Percentiles rank a stretch among this genome's conserved stretches.
Conservation (phyloP, 2,888 invertebrate species). For the Dynastes tityus region DNA sequence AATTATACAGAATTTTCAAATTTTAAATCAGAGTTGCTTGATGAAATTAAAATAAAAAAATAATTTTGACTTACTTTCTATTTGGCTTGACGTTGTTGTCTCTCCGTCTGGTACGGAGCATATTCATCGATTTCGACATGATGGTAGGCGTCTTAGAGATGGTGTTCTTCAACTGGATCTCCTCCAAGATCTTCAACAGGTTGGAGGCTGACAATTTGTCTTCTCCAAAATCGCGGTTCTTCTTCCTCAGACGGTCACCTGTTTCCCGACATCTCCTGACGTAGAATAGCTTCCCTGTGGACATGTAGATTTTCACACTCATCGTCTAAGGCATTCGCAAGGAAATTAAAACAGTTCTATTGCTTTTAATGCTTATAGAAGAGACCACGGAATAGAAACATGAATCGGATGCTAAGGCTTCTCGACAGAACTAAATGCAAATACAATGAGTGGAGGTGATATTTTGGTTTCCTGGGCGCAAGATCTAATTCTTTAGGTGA, state of each 20-base stretch:
- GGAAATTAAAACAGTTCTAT: neutral
- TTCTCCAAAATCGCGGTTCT: neutral
- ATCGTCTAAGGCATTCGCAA: neutral
- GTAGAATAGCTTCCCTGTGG: conserved; percentile 32
- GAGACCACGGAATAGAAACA: neutral
- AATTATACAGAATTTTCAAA: no score
- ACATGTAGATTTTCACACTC: conserved; percentile 25
- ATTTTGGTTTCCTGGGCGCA: conserved; percentile 2
- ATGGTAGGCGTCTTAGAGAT: conserved; percentile 56
- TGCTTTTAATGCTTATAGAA: neutral
- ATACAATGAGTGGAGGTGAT: neutral
- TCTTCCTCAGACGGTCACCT: neutral
- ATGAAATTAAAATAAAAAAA: neutral
- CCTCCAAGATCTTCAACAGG: conserved; percentile 25
- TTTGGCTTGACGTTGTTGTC: conserved; percentile 93
- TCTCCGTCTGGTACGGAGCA: conserved; percentile 89
- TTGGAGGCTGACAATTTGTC: conserved; percentile 1
- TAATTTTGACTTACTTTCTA: conserved; percentile 77
- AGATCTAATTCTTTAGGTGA: neutral
- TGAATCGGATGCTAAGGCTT: neutral
- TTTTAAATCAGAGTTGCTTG: no score
- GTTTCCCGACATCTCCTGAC: conserved; percentile 33
- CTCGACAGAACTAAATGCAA: neutral
- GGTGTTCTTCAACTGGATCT: conserved; percentile 7
- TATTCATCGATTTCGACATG: conserved; percentile 78